phyloP scores from a whole-genome alignment of 2,113 vertebrate species.

The Strigops habroptila region DNA sequence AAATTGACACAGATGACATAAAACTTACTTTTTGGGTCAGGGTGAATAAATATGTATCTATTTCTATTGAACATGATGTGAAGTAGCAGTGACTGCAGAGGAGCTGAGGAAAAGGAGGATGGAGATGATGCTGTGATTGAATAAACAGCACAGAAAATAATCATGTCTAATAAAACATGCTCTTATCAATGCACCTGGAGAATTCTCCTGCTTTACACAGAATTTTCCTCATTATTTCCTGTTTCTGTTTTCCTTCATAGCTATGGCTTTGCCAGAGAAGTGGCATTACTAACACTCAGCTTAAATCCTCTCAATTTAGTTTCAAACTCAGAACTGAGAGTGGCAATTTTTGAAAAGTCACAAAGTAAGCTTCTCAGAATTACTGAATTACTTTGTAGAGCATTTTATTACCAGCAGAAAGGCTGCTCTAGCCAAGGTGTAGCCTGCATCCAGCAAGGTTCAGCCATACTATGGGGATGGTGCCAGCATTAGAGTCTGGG shows the following conservation, averaged over 20 bases:
- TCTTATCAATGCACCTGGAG: conserved; percentile 12
- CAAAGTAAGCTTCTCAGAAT: not conserved
- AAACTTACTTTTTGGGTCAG: not conserved
- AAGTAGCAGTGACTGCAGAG: not conserved
- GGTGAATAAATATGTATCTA: not conserved
- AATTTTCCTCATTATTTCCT: conserved; percentile 25
- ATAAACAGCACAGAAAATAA: conserved; percentile 35
- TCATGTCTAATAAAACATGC: conserved; percentile 3
- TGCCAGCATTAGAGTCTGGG: not conserved
- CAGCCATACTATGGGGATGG: not conserved
- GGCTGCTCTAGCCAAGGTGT: not conserved
- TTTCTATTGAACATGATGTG: not conserved
- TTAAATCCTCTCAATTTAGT: conserved; percentile 13
- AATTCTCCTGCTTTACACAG: conserved; percentile 3
- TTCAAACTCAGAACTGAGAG: not conserved
- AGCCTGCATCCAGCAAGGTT: not conserved
- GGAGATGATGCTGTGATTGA: not conserved
- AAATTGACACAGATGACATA: not conserved
- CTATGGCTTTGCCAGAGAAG: conserved; percentile 11
- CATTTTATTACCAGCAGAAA: not conserved
- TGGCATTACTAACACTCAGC: not conserved
- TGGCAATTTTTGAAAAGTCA: conserved; percentile 9
- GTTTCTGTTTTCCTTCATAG: conserved; percentile 5
- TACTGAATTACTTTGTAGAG: not conserved
- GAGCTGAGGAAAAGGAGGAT: not conserved